These are phyloP conservation scores for Hyposoter dolosus DNA, from an alignment of 2,888 invertebrate genomes.

Conservation along the genomic window DNA sequence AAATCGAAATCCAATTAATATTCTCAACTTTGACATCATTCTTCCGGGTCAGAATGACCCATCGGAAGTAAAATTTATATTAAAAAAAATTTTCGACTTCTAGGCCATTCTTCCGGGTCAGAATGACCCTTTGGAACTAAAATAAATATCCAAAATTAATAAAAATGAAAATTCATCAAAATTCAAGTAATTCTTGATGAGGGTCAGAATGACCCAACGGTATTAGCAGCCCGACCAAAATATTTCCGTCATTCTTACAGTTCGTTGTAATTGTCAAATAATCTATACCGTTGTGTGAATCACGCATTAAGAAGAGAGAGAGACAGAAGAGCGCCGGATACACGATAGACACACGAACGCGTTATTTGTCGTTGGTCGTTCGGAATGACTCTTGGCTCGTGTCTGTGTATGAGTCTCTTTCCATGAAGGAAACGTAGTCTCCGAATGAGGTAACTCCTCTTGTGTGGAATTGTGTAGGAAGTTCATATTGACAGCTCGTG, in stretches of 20 bases:
- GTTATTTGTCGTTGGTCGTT: conserved; percentile 18
- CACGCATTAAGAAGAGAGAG: conserved; percentile 7
- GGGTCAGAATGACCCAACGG: neutral
- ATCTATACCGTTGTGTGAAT: conserved; percentile 16
- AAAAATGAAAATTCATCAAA: too few relatives aligned
- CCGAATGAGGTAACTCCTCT: conserved; percentile 61
- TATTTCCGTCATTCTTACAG: neutral
- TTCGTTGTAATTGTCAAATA: conserved; percentile 27
- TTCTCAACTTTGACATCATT: neutral
- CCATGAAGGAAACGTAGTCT: conserved; percentile 30
- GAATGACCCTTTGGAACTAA: neutral
- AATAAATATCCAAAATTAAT: too few relatives aligned
- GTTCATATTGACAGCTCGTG: conserved; percentile 45
- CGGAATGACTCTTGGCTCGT: conserved; percentile 41
- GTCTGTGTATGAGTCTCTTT: neutral
- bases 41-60: too few relatives aligned
- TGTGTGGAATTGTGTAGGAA: conserved; percentile 53
- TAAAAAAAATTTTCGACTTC: neutral
- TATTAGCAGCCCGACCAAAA: neutral
- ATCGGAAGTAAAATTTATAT: too few relatives aligned
- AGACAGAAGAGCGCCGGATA: neutral
- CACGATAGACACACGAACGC: conserved; percentile 10
- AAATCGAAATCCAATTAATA: neutral
- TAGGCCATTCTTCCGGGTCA: neutral
- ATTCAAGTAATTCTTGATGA: too few relatives aligned